These are phyloP conservation scores for Patella depressa DNA, from an alignment of 2,888 invertebrate genomes.

Conservation along the genomic window DNA sequence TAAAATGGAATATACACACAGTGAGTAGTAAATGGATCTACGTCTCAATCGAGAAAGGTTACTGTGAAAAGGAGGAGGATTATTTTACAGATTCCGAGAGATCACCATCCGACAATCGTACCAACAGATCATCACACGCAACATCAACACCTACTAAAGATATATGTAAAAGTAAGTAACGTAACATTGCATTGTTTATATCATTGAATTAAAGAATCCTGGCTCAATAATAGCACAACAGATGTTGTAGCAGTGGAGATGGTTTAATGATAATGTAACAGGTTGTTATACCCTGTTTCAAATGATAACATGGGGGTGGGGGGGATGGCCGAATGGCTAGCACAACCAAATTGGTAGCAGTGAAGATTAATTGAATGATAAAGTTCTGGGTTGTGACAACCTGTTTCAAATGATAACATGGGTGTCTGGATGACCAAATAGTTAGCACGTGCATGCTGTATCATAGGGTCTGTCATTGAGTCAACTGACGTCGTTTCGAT, in stretches of 20 bases:
- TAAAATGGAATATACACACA: conserved; percentile 78
- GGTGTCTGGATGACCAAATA: too few relatives aligned
- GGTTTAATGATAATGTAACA: neutral
- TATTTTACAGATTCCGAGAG: conserved; percentile 40
- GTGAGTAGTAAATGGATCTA: conserved; percentile 84
- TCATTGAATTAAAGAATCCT: neutral
- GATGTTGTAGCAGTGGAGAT: neutral
- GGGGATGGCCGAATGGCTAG: too few relatives aligned
- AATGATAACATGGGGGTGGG: too few relatives aligned
- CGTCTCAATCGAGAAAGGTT: conserved; percentile 79
- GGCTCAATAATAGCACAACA: neutral
- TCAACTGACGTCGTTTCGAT: too few relatives aligned
- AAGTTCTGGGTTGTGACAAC: too few relatives aligned
- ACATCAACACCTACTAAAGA: conserved; percentile 60
- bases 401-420: too few relatives aligned
- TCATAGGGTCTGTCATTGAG: too few relatives aligned
- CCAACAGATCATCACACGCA: conserved; percentile 36
- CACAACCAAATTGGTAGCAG: too few relatives aligned
- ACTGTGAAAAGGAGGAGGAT: conserved; percentile 67
- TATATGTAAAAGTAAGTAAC: conserved; percentile 25
- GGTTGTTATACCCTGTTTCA: too few relatives aligned
- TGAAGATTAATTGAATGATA: too few relatives aligned
- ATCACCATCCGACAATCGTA: conserved; percentile 20
- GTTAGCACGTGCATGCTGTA: too few relatives aligned
- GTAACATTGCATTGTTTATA: neutral